Percentiles rank a stretch among this genome's conserved stretches.
phyloP scores from a whole-genome alignment of 2,797 vertebrate genomes.

The Sebastes nivosus region DNA sequence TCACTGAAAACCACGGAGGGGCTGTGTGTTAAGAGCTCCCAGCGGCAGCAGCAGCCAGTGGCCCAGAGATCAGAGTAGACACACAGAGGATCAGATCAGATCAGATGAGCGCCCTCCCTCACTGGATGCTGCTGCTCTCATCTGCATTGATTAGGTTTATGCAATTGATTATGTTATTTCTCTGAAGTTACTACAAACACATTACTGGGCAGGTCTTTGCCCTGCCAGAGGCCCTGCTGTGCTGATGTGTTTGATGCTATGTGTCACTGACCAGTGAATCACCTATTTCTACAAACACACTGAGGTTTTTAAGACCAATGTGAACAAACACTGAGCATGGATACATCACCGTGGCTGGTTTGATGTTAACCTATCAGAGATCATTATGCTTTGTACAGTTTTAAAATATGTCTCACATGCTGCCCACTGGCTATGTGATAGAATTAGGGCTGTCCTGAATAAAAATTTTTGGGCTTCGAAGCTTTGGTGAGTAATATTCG shows the following conservation, averaged over 20 bases:
- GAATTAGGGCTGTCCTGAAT: not conserved
- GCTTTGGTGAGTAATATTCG: no score
- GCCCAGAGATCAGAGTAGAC: not conserved
- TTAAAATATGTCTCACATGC: not conserved
- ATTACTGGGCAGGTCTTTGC: no score
- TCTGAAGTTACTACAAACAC: no score
- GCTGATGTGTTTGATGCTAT: not conserved
- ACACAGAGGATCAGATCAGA: not conserved
- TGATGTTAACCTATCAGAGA: not conserved
- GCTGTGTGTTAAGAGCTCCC: not conserved
- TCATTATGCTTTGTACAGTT: not conserved
- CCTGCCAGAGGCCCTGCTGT: no score
- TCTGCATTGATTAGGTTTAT: not conserved
- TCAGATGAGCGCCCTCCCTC: no score
- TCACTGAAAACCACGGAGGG: not conserved
- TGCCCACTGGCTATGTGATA: not conserved
- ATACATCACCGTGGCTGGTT: not conserved
- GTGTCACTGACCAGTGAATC: not conserved
- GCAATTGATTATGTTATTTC: no score
- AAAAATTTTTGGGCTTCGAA: accelerated
- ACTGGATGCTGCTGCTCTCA: not conserved
- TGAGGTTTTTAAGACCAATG: not conserved
- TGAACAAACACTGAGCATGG: not conserved
- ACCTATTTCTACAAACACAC: not conserved
- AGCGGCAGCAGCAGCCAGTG: not conserved